Evolutionary conservation across 2,113 vertebrate species (phyloP), one percentile per base, ranked within the genome.

Genomic region (Ailurus styani): DNA sequence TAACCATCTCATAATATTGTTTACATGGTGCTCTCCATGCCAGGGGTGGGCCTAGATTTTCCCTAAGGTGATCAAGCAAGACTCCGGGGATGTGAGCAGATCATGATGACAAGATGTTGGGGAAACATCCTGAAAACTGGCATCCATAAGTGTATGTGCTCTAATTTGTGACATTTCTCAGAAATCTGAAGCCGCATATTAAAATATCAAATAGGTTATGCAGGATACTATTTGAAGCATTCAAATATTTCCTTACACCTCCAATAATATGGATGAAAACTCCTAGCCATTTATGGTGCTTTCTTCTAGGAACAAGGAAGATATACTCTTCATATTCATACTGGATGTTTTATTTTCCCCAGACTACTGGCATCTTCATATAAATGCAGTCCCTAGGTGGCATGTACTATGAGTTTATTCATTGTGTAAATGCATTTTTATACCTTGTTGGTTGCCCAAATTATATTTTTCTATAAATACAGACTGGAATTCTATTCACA

Each of bases 101-200:
- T 81, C 47, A 66, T 45, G 40, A 90, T 52, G 34, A 47, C 45
- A 78, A 86, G 55, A 88, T 89, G 47, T 90, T 75, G 9, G 52
- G 20, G 34, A 95, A 91, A 92, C 45, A 52, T 64, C 52, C 21
- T 54, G 54, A 93, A 91, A 96, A 40, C 9, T 68, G 42, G 7
- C 64, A 90, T 37, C 82, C 14, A 54, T 90, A 86, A 66, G 66
- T 75, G 5, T 50, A n/a, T 40, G 23, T 66, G 31, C n/a, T 85
- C 15, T 93, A 81, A 89, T 82, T 68, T 94, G 52, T 47, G 66
- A 96, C n/a, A 45, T 42, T 89, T 96, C 34, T 96, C 17, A 82
- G 14, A 88, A 72, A 94, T 96, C 8, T 52, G 37, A 90, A 96
- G 82, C 23, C 54, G 2, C 13, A 25, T 85, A 29, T 66, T 78